Conservation (phyloP, 2,797 vertebrate genomes). For the Lutra lutra region DNA sequence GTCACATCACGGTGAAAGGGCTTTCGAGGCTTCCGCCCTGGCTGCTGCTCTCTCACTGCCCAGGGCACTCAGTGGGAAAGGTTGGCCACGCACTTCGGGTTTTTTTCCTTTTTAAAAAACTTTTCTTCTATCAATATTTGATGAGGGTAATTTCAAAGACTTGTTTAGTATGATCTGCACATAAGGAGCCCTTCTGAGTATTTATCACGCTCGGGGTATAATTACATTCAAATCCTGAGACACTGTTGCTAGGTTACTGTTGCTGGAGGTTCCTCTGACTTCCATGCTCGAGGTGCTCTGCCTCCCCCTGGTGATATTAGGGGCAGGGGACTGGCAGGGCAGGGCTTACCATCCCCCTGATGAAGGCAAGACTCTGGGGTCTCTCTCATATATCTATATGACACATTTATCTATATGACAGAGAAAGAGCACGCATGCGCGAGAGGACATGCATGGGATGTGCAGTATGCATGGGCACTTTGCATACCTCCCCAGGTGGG, state of each 20-base stretch:
- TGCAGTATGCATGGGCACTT: background rate
- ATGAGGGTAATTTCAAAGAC: constrained; percentile 90
- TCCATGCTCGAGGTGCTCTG: constrained; percentile 70
- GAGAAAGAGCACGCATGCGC: background rate
- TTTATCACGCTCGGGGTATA: constrained; percentile 89
- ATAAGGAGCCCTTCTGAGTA: constrained; percentile 88
- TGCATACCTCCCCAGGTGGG: background rate
- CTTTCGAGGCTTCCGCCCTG: background rate
- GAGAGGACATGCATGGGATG: background rate
- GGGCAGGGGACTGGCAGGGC: constrained; percentile 61
- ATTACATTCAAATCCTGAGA: constrained; percentile 91
- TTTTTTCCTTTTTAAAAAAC: constrained; percentile 62
- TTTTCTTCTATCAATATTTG: constrained; percentile 88
- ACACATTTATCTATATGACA: background rate
- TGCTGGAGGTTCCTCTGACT: constrained; percentile 86
- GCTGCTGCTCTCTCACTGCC: constrained; percentile 64
- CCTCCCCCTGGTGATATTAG: constrained; percentile 66
- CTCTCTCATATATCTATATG: background rate
- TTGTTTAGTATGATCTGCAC: constrained; percentile 89
- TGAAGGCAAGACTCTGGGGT: constrained; percentile 31
- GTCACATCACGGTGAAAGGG: background rate
- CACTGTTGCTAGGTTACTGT: constrained; percentile 90
- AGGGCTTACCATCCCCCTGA: constrained; percentile 44
- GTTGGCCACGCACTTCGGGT: background rate
- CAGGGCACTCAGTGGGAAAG: constrained; percentile 54